Conservation (phyloP, 2,113 vertebrate genomes). For the Oxygymnocypris stewartii region DNA sequence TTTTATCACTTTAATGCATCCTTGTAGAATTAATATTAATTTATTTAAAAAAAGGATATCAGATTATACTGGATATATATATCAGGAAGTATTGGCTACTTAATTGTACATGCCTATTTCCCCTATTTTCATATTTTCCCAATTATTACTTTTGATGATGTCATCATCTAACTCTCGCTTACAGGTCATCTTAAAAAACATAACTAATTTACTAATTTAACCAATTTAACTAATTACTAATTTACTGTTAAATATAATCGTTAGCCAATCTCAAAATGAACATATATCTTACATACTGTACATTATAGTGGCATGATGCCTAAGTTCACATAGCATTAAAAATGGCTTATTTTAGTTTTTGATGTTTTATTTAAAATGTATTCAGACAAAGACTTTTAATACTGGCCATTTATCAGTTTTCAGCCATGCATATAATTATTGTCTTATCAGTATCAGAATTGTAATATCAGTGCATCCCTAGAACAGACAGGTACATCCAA, state of each 20-base stretch:
- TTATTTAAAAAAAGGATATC: neutral
- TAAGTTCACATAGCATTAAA: neutral
- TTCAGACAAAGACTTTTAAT: neutral
- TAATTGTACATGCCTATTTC: neutral
- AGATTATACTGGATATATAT: neutral
- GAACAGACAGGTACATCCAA: constrained; percentile 19
- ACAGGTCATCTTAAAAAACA: neutral
- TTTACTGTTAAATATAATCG: too few species aligned
- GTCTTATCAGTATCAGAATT: neutral
- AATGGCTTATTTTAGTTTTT: neutral
- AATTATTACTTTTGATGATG: neutral
- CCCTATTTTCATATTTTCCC: neutral
- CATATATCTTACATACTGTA: neutral
- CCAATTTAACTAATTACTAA: too few species aligned
- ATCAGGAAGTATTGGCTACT: neutral
- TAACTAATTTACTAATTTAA: neutral
- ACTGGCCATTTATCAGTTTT: neutral
- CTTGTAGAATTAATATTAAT: too few species aligned
- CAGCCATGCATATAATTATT: neutral
- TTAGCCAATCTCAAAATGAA: neutral
- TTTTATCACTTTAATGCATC: too few species aligned
- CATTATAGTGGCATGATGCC: neutral
- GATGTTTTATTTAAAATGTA: neutral
- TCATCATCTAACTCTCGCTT: neutral
- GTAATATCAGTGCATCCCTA: neutral